These are phyloP conservation scores for Tupaia chinensis DNA, from an alignment of 2,113 vertebrate genomes.

Conservation along the genomic window DNA sequence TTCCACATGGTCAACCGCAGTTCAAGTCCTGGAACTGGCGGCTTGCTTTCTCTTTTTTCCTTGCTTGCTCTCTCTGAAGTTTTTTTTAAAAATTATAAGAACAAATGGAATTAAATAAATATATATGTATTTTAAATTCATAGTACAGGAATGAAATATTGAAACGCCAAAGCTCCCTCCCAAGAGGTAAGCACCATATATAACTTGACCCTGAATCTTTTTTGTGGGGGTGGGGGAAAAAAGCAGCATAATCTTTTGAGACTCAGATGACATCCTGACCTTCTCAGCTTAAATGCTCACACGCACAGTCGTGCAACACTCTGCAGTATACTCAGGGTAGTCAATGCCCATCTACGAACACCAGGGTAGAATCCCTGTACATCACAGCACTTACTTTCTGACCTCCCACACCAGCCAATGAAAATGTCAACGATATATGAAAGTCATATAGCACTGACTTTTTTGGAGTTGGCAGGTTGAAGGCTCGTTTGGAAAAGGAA, in stretches of 20 bases:
- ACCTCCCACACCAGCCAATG: not conserved
- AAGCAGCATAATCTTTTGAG: not conserved
- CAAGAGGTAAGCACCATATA: not conserved
- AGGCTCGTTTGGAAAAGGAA: not conserved
- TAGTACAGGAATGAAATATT: constrained; percentile 30
- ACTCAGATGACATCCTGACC: not conserved
- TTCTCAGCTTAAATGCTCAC: constrained; percentile 37
- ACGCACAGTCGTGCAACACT: not conserved
- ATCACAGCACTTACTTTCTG: not conserved
- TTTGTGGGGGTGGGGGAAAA: not conserved
- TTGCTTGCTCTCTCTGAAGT: too few relatives aligned
- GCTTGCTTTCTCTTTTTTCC: too few relatives aligned
- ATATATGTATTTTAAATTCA: not conserved
- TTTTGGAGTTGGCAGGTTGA: not conserved
- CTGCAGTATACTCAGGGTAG: not conserved
- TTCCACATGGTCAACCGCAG: too few relatives aligned
- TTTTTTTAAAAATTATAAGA: too few relatives aligned
- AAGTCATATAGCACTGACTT: not conserved
- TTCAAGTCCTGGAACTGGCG: too few relatives aligned
- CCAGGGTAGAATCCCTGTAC: not conserved
- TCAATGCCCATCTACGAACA: not conserved
- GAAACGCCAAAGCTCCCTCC: constrained; percentile 1
- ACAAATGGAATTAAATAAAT: too few relatives aligned
- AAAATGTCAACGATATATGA: not conserved
- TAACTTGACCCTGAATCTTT: not conserved